Conservation (phyloP, 1,140 invertebrate genomes). For the Drosophila pseudoananassae region DNA sequence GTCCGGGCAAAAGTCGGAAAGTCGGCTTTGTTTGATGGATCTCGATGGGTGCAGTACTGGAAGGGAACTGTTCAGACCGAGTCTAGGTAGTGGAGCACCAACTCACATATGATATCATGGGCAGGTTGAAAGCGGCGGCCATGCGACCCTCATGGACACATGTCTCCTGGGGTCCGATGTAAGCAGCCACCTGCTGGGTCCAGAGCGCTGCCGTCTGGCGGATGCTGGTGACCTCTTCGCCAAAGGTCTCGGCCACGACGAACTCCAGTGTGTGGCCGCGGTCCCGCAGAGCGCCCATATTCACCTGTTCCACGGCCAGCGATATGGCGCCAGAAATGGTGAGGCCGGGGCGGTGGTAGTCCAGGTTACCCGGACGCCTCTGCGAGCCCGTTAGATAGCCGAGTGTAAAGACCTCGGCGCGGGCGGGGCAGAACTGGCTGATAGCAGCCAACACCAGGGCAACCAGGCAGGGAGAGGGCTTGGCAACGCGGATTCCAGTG, state of each 20-base stretch:
- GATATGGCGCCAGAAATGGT: constrained; percentile 92
- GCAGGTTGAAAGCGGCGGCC: constrained; percentile 97
- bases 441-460: constrained; percentile 9
- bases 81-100: too few relatives aligned
- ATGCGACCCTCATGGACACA: constrained; percentile 97
- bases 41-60: constrained; percentile 94
- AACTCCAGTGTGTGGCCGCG: constrained; percentile 91
- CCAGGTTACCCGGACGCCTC: constrained; percentile 89
- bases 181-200: constrained; percentile 93
- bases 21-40: constrained; percentile 93
- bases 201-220: constrained; percentile 93
- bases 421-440: constrained; percentile 6
- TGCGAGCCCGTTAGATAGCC: constrained; percentile 93
- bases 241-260: constrained; percentile 95
- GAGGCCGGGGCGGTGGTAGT: constrained; percentile 89
- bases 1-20: constrained; percentile 97
- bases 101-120: constrained; percentile 93
- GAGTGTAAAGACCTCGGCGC: constrained; percentile 84
- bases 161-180: constrained; percentile 97
- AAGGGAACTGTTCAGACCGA: neutral
- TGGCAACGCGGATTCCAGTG: neutral
- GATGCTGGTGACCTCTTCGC: constrained; percentile 94
- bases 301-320: constrained; percentile 90
- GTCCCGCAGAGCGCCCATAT: constrained; percentile 86
- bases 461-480: constrained; percentile 16